A percentile compares a stretch with the other conserved stretches of the same genome.
These are phyloP conservation scores for Spea bombifrons DNA, from an alignment of 2,113 vertebrate species.

Conservation along the genomic window DNA sequence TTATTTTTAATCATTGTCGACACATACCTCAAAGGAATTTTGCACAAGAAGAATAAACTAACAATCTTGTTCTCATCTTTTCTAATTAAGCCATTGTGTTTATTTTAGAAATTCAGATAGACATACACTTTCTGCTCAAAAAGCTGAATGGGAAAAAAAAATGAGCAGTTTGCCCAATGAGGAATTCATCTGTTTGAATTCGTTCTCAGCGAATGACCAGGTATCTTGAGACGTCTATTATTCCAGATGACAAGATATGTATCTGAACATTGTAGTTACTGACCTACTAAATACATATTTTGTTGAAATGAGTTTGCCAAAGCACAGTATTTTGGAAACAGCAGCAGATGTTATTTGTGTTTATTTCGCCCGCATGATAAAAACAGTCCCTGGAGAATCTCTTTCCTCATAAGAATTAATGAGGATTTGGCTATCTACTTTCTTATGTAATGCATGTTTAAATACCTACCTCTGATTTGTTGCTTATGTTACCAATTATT, in stretches of 20 bases:
- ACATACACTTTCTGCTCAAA: not conserved
- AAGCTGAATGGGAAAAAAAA: slow-evolving; percentile 5
- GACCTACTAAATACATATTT: not conserved
- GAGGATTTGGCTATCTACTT: not conserved
- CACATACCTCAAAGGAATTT: slow-evolving; percentile 16
- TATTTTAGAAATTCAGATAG: slow-evolving; percentile 9
- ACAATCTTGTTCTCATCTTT: slow-evolving; percentile 16
- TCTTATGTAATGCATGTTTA: not conserved
- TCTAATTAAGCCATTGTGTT: slow-evolving; percentile 15
- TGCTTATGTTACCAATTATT: not conserved
- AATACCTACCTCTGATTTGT: not conserved
- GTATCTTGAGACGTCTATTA: slow-evolving; percentile 10
- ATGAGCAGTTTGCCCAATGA: slow-evolving; percentile 19
- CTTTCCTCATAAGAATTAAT: not conserved
- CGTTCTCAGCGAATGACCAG: slow-evolving; percentile 22
- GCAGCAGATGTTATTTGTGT: not conserved
- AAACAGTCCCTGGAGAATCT: not conserved
- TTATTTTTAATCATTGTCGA: slow-evolving; percentile 28
- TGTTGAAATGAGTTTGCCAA: not conserved
- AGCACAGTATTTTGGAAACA: not conserved
- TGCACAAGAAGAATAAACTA: slow-evolving; percentile 13
- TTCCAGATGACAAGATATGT: not conserved
- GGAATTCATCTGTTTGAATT: slow-evolving; percentile 17
- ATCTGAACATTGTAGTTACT: not conserved
- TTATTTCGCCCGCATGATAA: not conserved